A percentile compares a stretch with the other conserved stretches of the same genome.
Conservation (phyloP, 2,113 vertebrate species). For the Tricholaema leucomelas region DNA sequence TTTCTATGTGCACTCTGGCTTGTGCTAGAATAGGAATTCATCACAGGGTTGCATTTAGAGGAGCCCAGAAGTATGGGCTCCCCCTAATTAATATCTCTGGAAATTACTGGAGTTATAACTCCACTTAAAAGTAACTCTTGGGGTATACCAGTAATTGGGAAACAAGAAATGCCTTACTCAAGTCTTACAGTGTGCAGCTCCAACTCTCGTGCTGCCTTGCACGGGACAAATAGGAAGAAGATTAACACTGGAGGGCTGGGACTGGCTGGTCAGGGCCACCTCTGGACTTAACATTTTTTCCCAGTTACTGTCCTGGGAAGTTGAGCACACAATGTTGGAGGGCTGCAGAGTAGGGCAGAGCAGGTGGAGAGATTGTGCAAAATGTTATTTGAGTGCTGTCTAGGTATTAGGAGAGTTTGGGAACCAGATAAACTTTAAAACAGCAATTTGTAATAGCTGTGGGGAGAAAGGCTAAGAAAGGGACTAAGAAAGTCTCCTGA, state of each 20-base stretch:
- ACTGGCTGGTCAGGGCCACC: background rate
- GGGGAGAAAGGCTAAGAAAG: background rate
- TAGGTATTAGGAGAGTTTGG: background rate
- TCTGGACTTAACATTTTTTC: background rate
- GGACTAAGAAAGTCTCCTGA: background rate
- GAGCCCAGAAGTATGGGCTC: background rate
- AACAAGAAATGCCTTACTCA: background rate
- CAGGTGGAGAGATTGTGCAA: background rate
- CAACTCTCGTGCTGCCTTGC: background rate
- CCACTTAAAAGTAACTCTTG: background rate
- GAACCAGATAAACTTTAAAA: background rate
- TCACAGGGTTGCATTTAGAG: background rate
- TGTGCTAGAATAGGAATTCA: background rate
- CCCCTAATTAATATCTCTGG: background rate
- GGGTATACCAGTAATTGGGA: background rate
- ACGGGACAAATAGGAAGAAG: background rate
- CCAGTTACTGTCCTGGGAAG: background rate
- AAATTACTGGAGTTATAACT: background rate
- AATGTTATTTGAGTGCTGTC: background rate
- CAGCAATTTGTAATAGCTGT: rapidly evolving
- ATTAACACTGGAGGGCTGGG: background rate
- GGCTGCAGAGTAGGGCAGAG: background rate
- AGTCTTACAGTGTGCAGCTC: background rate
- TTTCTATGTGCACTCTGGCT: background rate
- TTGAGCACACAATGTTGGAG: background rate